These are phyloP conservation scores for Oikopleura albicans DNA, from an alignment of 23 tunicate species.

Conservation along the genomic window DNA sequence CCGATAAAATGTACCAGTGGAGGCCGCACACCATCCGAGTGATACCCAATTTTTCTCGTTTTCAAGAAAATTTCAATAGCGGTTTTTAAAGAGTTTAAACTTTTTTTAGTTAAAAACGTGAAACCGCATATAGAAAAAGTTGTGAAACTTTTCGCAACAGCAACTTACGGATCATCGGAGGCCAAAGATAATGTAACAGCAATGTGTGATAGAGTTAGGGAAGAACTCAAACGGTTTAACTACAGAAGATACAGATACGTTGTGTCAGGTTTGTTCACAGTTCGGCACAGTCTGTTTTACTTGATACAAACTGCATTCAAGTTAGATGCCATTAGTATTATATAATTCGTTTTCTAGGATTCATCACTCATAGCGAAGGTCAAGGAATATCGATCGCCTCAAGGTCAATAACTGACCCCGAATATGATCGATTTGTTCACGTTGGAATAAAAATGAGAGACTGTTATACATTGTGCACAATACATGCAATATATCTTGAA, in stretches of 20 bases:
- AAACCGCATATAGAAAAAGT: background rate
- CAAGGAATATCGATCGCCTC: background rate
- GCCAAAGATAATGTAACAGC: background rate
- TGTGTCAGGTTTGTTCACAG: background rate
- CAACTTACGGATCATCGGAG: background rate
- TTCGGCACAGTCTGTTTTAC: no score
- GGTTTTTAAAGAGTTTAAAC: no score
- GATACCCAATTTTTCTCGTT: no score
- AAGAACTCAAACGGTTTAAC: background rate
- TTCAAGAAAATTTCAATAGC: no score
- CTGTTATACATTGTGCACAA: background rate
- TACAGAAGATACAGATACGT: background rate
- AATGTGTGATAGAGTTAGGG: constrained; percentile 1
- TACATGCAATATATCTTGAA: background rate
- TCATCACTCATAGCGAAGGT: background rate
- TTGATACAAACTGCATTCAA: no score
- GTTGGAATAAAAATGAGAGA: background rate
- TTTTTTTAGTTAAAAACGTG: background rate
- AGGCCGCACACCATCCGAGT: no score
- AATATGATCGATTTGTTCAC: background rate
- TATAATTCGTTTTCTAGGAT: background rate
- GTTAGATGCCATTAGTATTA: no score
- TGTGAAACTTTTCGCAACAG: background rate
- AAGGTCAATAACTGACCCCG: background rate
- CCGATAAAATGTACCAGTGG: no score